A percentile compares a stretch with the other conserved stretches of the same genome.
Evolutionary conservation across 1,140 invertebrate genomes (phyloP).

Genomic region (Xylocopa sonorina): DNA sequence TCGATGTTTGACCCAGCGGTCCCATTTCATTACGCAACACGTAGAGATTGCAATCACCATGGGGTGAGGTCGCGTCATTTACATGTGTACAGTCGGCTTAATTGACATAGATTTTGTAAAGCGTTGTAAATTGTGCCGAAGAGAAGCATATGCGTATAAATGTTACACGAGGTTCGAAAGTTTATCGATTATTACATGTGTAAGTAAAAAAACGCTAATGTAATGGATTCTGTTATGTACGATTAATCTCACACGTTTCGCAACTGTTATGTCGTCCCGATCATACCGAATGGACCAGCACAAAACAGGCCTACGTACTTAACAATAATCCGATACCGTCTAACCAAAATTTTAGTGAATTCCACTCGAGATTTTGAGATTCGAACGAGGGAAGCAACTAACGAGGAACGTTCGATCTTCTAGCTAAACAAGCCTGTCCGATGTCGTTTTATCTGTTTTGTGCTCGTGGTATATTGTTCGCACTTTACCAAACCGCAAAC

Average conservation of each 20-base stretch:
- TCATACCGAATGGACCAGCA: conserved; percentile 20
- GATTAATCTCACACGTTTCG: conserved; percentile 42
- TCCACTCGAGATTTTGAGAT: neutral
- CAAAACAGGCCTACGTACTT: conserved; percentile 49
- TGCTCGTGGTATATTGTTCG: neutral
- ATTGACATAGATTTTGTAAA: conserved; percentile 64
- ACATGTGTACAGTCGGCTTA: conserved; percentile 46
- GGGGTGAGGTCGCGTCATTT: conserved; percentile 32
- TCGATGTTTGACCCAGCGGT: conserved; percentile 28
- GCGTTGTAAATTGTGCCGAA: conserved; percentile 51
- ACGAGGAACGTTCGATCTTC: too few species aligned
- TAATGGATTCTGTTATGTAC: conserved; percentile 53
- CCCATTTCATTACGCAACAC: conserved; percentile 43
- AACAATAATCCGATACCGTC: neutral
- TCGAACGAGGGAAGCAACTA: too few species aligned
- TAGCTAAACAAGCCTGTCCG: neutral
- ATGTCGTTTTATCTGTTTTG: neutral
- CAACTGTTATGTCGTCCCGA: conserved; percentile 24
- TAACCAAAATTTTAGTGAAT: neutral
- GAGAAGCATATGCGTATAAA: conserved; percentile 43
- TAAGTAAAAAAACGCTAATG: conserved; percentile 55
- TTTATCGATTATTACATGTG: conserved; percentile 53
- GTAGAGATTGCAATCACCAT: conserved; percentile 35
- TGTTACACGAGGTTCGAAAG: conserved; percentile 52
- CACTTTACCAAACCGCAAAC: neutral